Base-by-base conservation (phyloP, 2,888 invertebrate genomes). In the Dione vanillae region DNA sequence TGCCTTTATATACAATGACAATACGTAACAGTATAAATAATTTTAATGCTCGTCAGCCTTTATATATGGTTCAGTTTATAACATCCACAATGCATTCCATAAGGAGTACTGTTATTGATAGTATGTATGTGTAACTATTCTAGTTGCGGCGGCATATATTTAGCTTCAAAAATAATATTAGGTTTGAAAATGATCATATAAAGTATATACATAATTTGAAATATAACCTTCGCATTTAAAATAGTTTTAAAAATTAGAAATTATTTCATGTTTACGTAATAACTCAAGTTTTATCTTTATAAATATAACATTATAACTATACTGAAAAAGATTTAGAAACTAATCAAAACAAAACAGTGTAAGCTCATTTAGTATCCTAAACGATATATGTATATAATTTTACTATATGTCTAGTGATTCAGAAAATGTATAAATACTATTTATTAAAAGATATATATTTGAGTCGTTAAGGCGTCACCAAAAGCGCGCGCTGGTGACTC, bases 1-100 rank as follows among this genome's bases (percentile, higher is more conserved):
- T 65, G 73, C 59, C 71, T 75, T 70, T 75, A 75, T 70, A 73
- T 72, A 59, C 73, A 74, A 75, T 72, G 73, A 75, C 76, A 70
- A 74, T 65, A 67, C 70, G 64, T 76, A 77, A 77, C 76, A 68
- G 77, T 76, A 70, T 47, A 41, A 19, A 67, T 65, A 69, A 71
- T 74, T 70, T 61, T 64, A 49, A 62, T 70, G 65, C 47, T 67
- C 61, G n/a, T 35, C 67, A 20, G 65, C 65, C 35, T 47, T 67
- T 67, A 51, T 69, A 56, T 67, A 54, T 69, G 68, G 67, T 67
- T 54, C 49, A 72, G 65, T 67, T 61, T 40, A 20, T 49, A 35
- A 7, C 37, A 12, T 40, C 43, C 65, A 47, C 27, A 12, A 37
- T 65, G 61, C 54, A 27, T 45, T 65, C 52, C 49, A 65, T 65